These are phyloP conservation scores for Tinea pellionella DNA, from an alignment of 2,888 invertebrate species.

Conservation along the genomic window DNA sequence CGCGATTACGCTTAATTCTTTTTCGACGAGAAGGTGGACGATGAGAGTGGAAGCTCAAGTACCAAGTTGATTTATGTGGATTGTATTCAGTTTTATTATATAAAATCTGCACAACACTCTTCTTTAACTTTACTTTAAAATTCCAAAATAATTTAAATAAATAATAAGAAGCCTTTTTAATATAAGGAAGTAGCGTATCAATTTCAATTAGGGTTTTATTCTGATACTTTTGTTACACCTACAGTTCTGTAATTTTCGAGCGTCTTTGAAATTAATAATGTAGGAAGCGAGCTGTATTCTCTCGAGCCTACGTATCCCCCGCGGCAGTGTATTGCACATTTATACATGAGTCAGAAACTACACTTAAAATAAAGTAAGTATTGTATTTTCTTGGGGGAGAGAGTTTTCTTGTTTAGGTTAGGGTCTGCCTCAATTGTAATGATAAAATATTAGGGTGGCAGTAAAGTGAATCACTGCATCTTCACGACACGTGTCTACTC, in stretches of 20 bases:
- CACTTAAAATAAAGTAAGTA: constrained; percentile 5
- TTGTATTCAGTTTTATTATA: no score
- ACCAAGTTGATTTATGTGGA: no score
- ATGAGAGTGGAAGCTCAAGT: no score
- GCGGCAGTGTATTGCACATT: not conserved
- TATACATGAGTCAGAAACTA: not conserved
- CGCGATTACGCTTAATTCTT: no score
- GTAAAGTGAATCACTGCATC: constrained; percentile 2
- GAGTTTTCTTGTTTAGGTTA: constrained; percentile 1
- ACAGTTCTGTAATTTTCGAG: not conserved
- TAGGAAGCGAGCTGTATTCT: not conserved
- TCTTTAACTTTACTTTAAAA: no score
- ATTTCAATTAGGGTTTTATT: no score
- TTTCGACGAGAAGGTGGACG: no score
- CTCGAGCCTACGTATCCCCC: not conserved
- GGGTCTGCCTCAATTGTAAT: constrained; percentile 1
- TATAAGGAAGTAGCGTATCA: no score
- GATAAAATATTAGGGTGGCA: constrained; percentile 7
- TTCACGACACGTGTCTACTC: constrained; percentile 1
- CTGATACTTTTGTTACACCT: not conserved
- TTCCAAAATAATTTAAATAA: no score
- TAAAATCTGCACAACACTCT: no score
- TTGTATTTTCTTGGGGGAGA: constrained; percentile 6
- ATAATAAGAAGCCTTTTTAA: no score
- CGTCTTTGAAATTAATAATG: not conserved